Evolutionary conservation across 2,113 vertebrate species (phyloP), one percentile per base, ranked within the genome.

Genomic region (Equus przewalskii): DNA sequence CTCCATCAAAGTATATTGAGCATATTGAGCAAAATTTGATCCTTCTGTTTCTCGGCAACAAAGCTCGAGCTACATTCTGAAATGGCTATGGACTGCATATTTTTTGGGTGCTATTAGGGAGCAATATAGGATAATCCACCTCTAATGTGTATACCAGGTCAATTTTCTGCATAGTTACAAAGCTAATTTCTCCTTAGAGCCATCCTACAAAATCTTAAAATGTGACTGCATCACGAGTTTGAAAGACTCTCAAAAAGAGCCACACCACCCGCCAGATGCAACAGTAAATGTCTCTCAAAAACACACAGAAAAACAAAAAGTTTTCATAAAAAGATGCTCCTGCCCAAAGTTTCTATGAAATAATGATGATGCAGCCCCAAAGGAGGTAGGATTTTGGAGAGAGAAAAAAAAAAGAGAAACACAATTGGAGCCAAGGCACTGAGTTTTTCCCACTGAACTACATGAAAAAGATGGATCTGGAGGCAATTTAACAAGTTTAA

Each of bases 401-500:
- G 24, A 36, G 44, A 96, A 65, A 78, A 84, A 93, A 56, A 30
- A 94, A 92, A 91, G 58, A 78, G 70, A 83, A 94, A 62, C 0
- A 9, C 64, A n/a, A 84, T 94, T 80, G 75, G 36, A 88, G 62
- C 76, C 88, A 49, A 87, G 73, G 60, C 13, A n/a, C 79, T 72
- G 58, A 88, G 73, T 65, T 94, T 97, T 97, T 94, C 87, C 92
- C 90, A 90, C 90, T 84, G 56, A 62, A 80, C 72, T 84, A 18
- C 95, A 96, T 70, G 72, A 96, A 83, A 94, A 87, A 26, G 79
- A 96, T 79, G 89, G 28, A 28, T 95, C 97, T 97, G 96, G 89
- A 98, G 96, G 97, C 80, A 92, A 97, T 96, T 97, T 89, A 96
- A 96, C 94, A 96, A 97, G 92, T 97, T 97, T 93, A 95, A 97